These are phyloP conservation scores for Ranitomeya imitator DNA, from an alignment of 2,113 vertebrate genomes.

Conservation along the genomic window DNA sequence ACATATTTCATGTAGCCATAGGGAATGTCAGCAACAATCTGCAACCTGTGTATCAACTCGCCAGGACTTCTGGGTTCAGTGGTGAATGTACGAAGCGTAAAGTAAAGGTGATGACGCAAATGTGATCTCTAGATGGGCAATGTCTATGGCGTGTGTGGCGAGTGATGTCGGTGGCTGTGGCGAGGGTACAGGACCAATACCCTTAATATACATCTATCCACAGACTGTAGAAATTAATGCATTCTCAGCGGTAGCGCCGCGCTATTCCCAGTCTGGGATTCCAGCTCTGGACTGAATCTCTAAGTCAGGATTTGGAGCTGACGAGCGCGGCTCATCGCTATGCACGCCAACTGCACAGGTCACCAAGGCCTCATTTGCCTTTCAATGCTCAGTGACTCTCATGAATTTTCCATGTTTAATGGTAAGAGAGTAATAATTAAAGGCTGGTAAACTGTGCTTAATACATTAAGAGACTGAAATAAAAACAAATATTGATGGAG, in stretches of 20 bases:
- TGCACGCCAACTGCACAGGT: slow-evolving; percentile 38
- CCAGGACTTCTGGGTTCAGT: too few relatives aligned
- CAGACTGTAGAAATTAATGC: neutral
- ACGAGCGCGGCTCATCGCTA: neutral
- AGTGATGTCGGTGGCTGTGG: too few relatives aligned
- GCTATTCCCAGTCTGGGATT: neutral
- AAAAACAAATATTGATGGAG: neutral
- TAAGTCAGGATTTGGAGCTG: slow-evolving; percentile 1
- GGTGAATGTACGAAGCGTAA: too few relatives aligned
- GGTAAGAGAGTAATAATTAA: slow-evolving; percentile 27
- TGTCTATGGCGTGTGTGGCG: too few relatives aligned
- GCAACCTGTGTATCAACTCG: too few relatives aligned
- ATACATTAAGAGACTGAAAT: slow-evolving; percentile 30
- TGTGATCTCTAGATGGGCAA: too few relatives aligned
- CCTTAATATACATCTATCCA: too few relatives aligned
- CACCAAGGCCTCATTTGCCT: slow-evolving; percentile 41
- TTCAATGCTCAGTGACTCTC: slow-evolving; percentile 17
- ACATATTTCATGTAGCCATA: neutral
- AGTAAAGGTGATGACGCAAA: too few relatives aligned
- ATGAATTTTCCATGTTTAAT: slow-evolving; percentile 44
- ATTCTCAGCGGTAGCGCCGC: neutral
- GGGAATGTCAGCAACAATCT: neutral
- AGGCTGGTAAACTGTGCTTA: neutral
- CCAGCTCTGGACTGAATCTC: slow-evolving; percentile 3
- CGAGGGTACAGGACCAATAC: too few relatives aligned